Conservation (phyloP, 2,888 invertebrate species). For the Candidula unifasciata region DNA sequence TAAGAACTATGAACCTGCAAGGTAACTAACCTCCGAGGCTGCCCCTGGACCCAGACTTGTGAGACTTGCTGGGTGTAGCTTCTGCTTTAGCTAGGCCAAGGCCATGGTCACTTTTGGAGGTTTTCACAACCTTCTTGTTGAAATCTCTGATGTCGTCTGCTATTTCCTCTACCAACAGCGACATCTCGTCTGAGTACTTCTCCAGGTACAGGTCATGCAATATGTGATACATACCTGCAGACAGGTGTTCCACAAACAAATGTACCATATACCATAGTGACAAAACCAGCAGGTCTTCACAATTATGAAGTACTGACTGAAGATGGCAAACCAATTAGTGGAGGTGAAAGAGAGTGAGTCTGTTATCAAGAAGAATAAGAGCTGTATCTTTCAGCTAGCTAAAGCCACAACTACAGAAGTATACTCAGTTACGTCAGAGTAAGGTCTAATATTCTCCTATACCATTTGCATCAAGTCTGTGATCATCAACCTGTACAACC, state of each 20-base stretch:
- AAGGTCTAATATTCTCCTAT: too few species aligned
- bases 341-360: too few species aligned
- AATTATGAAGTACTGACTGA: too few species aligned
- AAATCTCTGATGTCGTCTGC: conserved; percentile 66
- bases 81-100: conserved; percentile 52
- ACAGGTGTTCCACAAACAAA: too few species aligned
- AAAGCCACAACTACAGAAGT: too few species aligned
- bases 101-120: conserved; percentile 61
- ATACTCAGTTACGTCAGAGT: too few species aligned
- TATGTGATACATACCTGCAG: conserved; percentile 63
- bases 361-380: too few species aligned
- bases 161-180: conserved; percentile 70
- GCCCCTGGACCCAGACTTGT: conserved; percentile 40
- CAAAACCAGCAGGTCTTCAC: not conserved
- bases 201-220: conserved; percentile 74
- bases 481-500: too few species aligned
- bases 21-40: conserved; percentile 50
- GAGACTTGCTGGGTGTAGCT: conserved; percentile 22
- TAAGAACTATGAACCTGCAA: too few species aligned
- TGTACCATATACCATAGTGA: not conserved
- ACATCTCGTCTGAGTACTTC: conserved; percentile 73
- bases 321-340: too few species aligned
- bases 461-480: too few species aligned
- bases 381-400: too few species aligned
- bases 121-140: conserved; percentile 54